Conservation (phyloP, 2,888 invertebrate species). For the Drosophila atroscutellata region DNA sequence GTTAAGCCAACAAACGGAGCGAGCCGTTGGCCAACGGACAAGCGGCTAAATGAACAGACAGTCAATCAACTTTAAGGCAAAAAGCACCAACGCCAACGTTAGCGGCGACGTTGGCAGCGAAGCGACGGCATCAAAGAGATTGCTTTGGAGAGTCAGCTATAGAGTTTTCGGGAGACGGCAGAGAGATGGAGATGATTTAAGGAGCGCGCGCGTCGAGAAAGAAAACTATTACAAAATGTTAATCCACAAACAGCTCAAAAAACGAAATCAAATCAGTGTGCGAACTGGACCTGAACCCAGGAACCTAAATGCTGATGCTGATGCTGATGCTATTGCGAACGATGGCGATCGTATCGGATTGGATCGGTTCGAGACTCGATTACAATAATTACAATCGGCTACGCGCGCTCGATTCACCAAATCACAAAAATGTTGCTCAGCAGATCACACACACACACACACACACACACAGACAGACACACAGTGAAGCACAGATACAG, state of each 20-base stretch:
- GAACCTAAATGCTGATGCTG: constrained; percentile 42
- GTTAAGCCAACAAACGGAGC: constrained; percentile 67
- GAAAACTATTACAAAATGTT: constrained; percentile 79
- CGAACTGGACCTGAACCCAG: constrained; percentile 61
- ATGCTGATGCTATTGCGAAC: constrained; percentile 20
- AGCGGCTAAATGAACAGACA: constrained; percentile 77
- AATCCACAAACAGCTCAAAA: constrained; percentile 61
- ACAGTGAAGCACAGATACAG: constrained; percentile 28
- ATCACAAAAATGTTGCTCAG: constrained; percentile 47
- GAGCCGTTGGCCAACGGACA: constrained; percentile 60
- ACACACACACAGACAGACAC: constrained; percentile 14
- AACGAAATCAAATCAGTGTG: constrained; percentile 76
- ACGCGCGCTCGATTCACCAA: constrained; percentile 78
- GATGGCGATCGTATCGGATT: constrained; percentile 73
- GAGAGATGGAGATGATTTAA: constrained; percentile 63
- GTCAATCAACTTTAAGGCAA: constrained; percentile 78
- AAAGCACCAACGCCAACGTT: constrained; percentile 55
- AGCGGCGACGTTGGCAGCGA: constrained; percentile 20
- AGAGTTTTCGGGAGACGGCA: constrained; percentile 5
- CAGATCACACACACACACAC: constrained; percentile 28
- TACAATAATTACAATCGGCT: constrained; percentile 84
- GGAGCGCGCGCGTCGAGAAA: constrained; percentile 72
- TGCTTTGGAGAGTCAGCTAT: constrained; percentile 50
- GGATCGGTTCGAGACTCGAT: constrained; percentile 82
- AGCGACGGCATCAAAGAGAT: constrained; percentile 68